Conservation (phyloP, 2,797 vertebrate species). For the Pipistrellus pipistrellus region DNA sequence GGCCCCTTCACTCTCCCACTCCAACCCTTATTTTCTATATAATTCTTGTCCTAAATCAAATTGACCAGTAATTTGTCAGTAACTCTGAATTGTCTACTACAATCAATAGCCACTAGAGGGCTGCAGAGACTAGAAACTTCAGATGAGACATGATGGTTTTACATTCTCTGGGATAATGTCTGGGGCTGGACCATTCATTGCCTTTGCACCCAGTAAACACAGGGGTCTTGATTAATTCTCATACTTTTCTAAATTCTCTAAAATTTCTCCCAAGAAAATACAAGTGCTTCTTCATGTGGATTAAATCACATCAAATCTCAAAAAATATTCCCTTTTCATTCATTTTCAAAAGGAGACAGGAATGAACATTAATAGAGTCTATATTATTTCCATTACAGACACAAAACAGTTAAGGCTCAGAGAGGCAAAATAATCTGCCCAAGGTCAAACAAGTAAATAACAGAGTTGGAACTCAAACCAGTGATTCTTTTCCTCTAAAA, state of each 20-base stretch:
- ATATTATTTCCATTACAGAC: conserved; percentile 50
- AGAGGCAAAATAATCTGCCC: conserved; percentile 62
- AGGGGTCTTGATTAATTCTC: conserved; percentile 55
- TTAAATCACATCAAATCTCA: conserved; percentile 52
- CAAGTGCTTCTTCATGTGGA: neutral
- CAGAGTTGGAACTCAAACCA: conserved; percentile 52
- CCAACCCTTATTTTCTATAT: neutral
- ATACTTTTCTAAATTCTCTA: conserved; percentile 31
- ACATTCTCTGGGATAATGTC: neutral
- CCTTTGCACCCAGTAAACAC: neutral
- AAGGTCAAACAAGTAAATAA: conserved; percentile 72
- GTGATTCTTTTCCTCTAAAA: conserved; percentile 53
- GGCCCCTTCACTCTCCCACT: neutral
- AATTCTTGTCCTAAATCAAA: conserved; percentile 55
- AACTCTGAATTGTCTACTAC: neutral
- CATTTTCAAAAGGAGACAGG: conserved; percentile 10
- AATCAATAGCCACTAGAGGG: conserved; percentile 77
- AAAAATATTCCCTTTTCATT: conserved; percentile 40
- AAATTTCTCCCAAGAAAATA: conserved; percentile 6
- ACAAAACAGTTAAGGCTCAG: conserved; percentile 50
- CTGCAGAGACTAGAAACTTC: conserved; percentile 80
- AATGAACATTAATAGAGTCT: conserved; percentile 12
- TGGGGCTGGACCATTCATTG: neutral
- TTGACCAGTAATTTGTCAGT: neutral
- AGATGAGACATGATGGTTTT: neutral